Evolutionary conservation across 2,888 invertebrate species (phyloP).

Genomic region (Agrochola lychnidis): DNA sequence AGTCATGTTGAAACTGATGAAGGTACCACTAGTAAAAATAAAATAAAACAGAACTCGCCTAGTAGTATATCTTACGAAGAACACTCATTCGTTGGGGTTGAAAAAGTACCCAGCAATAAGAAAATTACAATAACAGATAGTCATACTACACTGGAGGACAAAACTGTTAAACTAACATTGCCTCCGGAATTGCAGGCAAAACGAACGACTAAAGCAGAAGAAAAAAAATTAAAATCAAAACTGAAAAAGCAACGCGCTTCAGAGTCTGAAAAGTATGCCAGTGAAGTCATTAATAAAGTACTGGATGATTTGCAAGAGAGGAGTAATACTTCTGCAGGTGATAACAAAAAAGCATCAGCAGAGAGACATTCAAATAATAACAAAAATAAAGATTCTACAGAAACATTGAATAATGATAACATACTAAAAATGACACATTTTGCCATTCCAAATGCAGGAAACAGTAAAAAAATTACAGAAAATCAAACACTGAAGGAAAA

Average conservation of each 20-base stretch:
- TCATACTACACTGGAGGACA: slow-evolving; percentile 6
- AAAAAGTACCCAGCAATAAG: slow-evolving; percentile 35
- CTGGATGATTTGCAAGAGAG: slow-evolving; percentile 6
- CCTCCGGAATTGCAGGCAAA: slow-evolving; percentile 12
- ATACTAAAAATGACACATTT: slow-evolving; percentile 1
- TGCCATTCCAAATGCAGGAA: slow-evolving; percentile 1
- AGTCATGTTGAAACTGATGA: slow-evolving; percentile 43
- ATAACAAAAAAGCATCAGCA: background rate
- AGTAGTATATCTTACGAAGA: slow-evolving; percentile 39
- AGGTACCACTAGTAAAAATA: slow-evolving; percentile 11
- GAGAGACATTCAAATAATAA: background rate
- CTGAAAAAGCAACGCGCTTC: slow-evolving; percentile 1
- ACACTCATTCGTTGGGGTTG: slow-evolving; percentile 14
- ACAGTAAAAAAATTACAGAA: slow-evolving; percentile 5
- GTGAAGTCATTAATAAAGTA: slow-evolving; percentile 13
- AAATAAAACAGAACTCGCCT: slow-evolving; percentile 6
- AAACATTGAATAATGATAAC: background rate
- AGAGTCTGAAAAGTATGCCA: slow-evolving; percentile 10
- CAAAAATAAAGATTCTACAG: slow-evolving; percentile 4
- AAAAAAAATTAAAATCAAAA: background rate
- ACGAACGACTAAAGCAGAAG: slow-evolving; percentile 2
- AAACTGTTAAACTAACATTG: slow-evolving; percentile 11
- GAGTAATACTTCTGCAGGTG: background rate
- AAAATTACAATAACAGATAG: slow-evolving; percentile 23
- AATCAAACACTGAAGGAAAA: slow-evolving; percentile 3